Conservation (phyloP, 2,113 vertebrate species). For the Rhea americana region DNA sequence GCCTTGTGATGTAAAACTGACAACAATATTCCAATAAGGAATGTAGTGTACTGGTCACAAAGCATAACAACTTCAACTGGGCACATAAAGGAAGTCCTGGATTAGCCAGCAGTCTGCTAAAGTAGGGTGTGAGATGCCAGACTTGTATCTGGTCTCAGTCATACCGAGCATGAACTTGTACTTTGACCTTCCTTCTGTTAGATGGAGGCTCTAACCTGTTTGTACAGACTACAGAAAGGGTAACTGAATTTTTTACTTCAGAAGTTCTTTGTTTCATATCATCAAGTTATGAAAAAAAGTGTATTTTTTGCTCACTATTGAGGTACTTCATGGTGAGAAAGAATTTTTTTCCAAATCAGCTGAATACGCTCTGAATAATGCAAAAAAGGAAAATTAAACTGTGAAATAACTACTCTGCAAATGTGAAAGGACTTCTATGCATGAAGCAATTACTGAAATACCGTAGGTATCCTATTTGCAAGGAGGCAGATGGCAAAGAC, state of each 20-base stretch:
- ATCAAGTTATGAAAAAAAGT: background rate
- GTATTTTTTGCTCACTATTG: background rate
- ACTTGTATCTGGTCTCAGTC: background rate
- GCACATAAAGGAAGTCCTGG: background rate
- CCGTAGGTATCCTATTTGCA: background rate
- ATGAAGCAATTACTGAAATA: background rate
- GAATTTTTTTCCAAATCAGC: background rate
- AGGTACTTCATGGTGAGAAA: background rate
- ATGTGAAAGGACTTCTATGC: background rate
- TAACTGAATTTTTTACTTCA: background rate
- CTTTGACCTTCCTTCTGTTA: background rate
- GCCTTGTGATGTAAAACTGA: background rate
- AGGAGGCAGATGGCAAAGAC: conserved; percentile 35
- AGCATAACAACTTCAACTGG: background rate
- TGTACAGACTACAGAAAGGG: rapidly evolving
- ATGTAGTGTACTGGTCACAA: background rate
- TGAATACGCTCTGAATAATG: background rate
- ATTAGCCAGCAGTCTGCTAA: background rate
- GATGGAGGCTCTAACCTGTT: background rate
- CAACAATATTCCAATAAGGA: background rate
- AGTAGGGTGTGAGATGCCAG: background rate
- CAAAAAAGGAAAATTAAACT: background rate
- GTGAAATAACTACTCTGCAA: background rate
- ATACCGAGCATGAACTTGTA: background rate
- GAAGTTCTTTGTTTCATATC: background rate